Base-by-base conservation (phyloP, 92 coral and sea anemone genomes). In the Porites rus region DNA sequence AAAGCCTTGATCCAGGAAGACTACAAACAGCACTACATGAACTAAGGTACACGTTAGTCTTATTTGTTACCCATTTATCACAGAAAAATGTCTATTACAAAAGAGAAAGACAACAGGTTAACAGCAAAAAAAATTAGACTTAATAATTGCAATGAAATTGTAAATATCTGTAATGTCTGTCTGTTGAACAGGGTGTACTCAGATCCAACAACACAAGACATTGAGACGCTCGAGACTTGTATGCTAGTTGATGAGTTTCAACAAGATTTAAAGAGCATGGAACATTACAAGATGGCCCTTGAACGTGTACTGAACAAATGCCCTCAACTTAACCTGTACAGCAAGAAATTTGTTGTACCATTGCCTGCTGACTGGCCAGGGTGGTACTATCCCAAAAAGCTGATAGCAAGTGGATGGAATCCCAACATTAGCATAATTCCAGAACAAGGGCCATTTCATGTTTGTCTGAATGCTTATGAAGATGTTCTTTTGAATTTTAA, bases 321-420 rank as follows among this genome's bases (percentile, higher is more conserved):
- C 17, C 91, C 91, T 50, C 77, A 21, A 24, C 73, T 88, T 8
- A 22, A 56, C 50, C 43, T 13, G 0, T 88, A 72, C 24, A 14
- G 59, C 76, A 72, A 72, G 62, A 58, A 69, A 46, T 43, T 75
- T 70, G 78, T 82, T 74, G 1, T 88, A 10, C 92, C 92, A 51
- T 54, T 88, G 59, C 91, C 91, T 6, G 91, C 88, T 9, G 88
- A 82, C 63, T 88, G 92, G 92, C 92, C 92, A 8, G 88, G 88
- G 6, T 88, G 88, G 88, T 83, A 89, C 14, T 89, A 77, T 31
- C 79, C 82, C 25, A 70, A 84, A 38, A 89, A 89, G 31, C 89
- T 84, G 5, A 83, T 88, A 21, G 92, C 92, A 18, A 72, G 60
- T 18, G 58, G 59, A 46, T 72, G 76, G 58, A 72, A 72, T 18